Conservation (phyloP, 2,888 invertebrate genomes). For the Hemistola chrysoprasaria region DNA sequence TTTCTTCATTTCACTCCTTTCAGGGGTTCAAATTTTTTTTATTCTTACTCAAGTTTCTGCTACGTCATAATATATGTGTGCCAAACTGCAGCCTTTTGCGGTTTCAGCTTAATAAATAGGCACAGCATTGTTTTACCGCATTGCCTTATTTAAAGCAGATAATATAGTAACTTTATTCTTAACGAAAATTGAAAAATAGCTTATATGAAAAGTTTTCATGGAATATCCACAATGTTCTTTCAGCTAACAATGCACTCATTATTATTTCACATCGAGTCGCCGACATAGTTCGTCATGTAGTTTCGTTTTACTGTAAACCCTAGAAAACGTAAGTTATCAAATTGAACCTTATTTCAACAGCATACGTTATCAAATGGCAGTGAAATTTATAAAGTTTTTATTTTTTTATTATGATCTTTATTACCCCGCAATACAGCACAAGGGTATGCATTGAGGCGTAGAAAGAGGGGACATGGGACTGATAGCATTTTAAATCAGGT, state of each 20-base stretch:
- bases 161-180: no score
- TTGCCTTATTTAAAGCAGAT: no score
- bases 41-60: no score
- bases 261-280: slow-evolving; percentile 69
- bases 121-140: no score
- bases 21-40: no score
- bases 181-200: no score
- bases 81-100: no score
- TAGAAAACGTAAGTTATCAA: slow-evolving; percentile 17
- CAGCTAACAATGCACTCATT: slow-evolving; percentile 73
- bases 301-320: slow-evolving; percentile 57
- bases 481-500: slow-evolving; percentile 80
- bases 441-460: slow-evolving; percentile 22
- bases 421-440: slow-evolving; percentile 27
- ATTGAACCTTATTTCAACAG: slow-evolving; percentile 13
- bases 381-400: slow-evolving; percentile 15
- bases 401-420: slow-evolving; percentile 39
- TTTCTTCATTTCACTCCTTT: no score
- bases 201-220: no score
- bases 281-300: slow-evolving; percentile 67
- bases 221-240: slow-evolving; percentile 46
- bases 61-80: no score
- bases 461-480: slow-evolving; percentile 38
- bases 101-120: no score
- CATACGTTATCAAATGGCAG: slow-evolving; percentile 5